Evolutionary conservation across 2,113 vertebrate genomes (phyloP).

Genomic region (Python bivittatus): DNA sequence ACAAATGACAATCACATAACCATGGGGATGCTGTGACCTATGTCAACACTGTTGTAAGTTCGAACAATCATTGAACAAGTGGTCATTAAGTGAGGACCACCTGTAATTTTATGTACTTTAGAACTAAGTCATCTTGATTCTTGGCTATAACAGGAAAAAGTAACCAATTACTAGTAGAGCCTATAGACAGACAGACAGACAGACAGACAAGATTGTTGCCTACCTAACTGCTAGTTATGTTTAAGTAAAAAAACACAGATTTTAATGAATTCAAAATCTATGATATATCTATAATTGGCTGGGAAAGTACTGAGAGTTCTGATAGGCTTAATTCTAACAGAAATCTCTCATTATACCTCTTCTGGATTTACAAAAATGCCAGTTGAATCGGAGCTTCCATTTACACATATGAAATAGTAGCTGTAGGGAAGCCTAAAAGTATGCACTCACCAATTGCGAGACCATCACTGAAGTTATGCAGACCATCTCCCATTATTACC

Average conservation of each 20-base stretch:
- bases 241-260: neutral
- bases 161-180: neutral
- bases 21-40: neutral
- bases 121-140: neutral
- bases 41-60: neutral
- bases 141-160: neutral
- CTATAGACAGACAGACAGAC: neutral
- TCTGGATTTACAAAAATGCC: neutral
- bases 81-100: neutral
- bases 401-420: neutral
- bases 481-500: conserved; percentile 97
- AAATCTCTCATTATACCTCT: neutral
- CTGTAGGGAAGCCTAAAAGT: neutral
- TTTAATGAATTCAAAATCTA: neutral
- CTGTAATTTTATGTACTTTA: neutral
- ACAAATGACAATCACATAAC: neutral
- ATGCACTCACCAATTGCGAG: conserved; percentile 86
- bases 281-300: neutral
- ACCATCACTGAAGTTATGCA: conserved; percentile 97
- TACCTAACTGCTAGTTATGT: neutral
- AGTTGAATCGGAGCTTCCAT: neutral
- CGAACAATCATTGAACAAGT: neutral
- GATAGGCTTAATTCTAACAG: neutral
- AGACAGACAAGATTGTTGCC: neutral
- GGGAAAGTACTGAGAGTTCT: neutral